Evolutionary conservation across 2,888 invertebrate species (phyloP), one percentile per base, ranked within the genome.

Genomic region (Glyphotaelius pellucidus): DNA sequence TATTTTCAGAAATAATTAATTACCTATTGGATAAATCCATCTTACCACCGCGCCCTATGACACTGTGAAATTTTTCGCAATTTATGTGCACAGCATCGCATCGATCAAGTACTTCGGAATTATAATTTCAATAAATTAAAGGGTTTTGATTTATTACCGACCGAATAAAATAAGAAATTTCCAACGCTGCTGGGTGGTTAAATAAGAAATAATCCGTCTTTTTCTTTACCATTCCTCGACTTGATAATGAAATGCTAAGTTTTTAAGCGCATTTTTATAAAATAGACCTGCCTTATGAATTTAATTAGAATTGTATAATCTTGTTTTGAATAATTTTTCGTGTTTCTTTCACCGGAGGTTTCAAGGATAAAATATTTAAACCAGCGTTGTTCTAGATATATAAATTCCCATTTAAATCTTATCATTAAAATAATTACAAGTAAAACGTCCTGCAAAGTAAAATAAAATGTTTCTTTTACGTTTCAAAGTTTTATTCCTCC

Each of bases 1-100:
- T 67, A 67, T 67, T 67, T 67, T 67, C 1, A 5, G 52, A 67
- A 67, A 83, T 83, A 83, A 7, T 32, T 15, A 83, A 32, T 83
- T 19, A 32, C 19, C 31, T 15, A 2, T 47, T 47, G 83, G 35
- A 7, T 81, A 81, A 15, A 83, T 67, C 15, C 15, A 83, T 83
- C 32, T 83, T 4, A 4, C 30, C 35, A 83, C 25, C 15, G 19
- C 32, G 19, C 52, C 7, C 52, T 67, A 19, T 83, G 83, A 83
- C 31, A 83, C 83, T 35, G 83, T 83, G 83, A 83, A 83, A 32
- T 83, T 32, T 32, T 83, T 42, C 85, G 9, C 38, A 85, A 85
- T 85, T 85, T 85, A 42, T 38, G 47, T 38, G 42, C 42, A 42
- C n/a, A 85, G 85, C 85, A n/a, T 35, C 85, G n/a, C 85, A 85